Evolutionary conservation across 2,888 invertebrate genomes (phyloP), one percentile per base, ranked within the genome.

Genomic region (Saturnia pavonia): DNA sequence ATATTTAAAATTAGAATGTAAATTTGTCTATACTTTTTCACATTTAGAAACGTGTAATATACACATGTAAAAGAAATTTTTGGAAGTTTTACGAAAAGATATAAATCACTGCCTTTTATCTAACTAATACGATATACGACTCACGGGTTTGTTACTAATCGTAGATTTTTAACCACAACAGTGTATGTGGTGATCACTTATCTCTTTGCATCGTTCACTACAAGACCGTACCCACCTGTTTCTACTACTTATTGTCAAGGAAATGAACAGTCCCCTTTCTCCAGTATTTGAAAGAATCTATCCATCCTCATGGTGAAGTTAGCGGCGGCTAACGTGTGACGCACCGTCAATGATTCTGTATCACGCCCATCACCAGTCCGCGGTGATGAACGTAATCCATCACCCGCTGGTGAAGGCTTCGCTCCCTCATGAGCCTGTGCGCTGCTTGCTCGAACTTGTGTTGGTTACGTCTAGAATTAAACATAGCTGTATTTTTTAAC

Each of bases 391-490:
- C 75, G 43, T 76, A 81, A 78, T 91, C 92, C n/a, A 78, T 43
- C 0, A 80, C 72, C 48, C 82, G 83, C 72, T 88, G 89, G 0
- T 80, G 70, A 0, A 87, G 11, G 0, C 82, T 75, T 25, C 91
- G 80, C 65, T 78, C 80, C 7, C 88, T 79, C 0, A 80, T 75
- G 72, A 93, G 77, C 79, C 84, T 91, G 0, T 94, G 95, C 1
- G 96, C 96, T 42, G 95, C 95, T 72, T 85, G 86, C 73, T 94
- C 94, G 80, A 97, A 96, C 91, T 97, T 98, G 78, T 96, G 95
- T 76, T 96, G 96, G 84, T 98, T 98, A 78, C 97, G 94, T 51
- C 98, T 95, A 85, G 25, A 70, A 54, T 14, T 22, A 54, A 22
- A 54, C 9, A 54, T 11, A 22, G 9, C 11, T 54, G 9, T n/a